Evolutionary conservation across 2,888 invertebrate genomes (phyloP), one percentile per base, ranked within the genome.

Genomic region (Leucophora obtusa): DNA sequence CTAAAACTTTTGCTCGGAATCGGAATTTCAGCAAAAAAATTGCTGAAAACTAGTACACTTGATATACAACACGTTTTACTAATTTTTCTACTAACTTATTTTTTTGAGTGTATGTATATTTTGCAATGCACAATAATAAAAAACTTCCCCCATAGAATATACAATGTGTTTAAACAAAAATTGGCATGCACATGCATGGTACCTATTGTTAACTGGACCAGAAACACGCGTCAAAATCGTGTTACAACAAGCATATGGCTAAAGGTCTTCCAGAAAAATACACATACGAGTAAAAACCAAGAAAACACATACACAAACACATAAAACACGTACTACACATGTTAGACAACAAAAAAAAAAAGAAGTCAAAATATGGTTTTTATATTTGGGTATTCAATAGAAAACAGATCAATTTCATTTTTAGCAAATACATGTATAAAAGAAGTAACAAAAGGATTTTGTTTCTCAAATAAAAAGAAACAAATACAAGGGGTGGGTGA

Each of bases 171-270:
- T 43, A 65, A 70, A 8, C 59, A 24, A 43, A 65, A 59, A 63
- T 70, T 47, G 53, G 69, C 53, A 59, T 70, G 70, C 66, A 71
- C 66, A 60, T 71, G 69, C 60, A 70, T 60, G 62, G 56, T 51
- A 72, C 47, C 35, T 54, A 43, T 63, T 18, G 58, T 47, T 65
- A 50, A 59, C 68, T 80, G 80, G 72, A 68, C 72, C 76, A 80
- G 15, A 73, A 74, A 53, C 78, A 82, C 78, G 78, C 71, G 33
- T 71, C 68, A 56, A 69, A 72, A 66, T 60, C 38, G 70, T 73
- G 70, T 73, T 73, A 58, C 43, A 38, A 38, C 24, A 56, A 28
- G 38, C 38, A 75, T 65, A 74, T 24, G 47, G 17, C 38, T 24
- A 60, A 28, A 53, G 17, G 33, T 35, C 11, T 51, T 7, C 15